phyloP scores from a whole-genome alignment of 2,113 vertebrate species.

The Odocoileus virginianus region DNA sequence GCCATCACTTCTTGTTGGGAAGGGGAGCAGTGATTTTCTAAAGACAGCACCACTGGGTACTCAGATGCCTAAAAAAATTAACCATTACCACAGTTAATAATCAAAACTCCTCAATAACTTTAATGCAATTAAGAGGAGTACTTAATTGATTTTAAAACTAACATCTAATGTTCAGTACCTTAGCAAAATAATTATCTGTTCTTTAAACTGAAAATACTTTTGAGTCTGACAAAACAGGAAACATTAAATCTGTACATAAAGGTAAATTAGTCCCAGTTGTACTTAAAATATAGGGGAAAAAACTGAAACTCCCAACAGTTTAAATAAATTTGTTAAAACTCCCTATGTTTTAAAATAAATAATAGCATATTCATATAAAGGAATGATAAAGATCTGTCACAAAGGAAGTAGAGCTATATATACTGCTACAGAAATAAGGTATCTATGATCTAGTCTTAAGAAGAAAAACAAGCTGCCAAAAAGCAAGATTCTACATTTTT shows the following conservation, averaged over 20 bases:
- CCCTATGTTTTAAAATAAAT: background rate
- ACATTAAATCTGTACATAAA: background rate
- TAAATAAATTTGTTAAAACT: background rate
- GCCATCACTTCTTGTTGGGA: conserved; percentile 89
- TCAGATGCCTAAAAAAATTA: conserved; percentile 82
- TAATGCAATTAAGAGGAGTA: background rate
- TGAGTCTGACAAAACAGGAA: background rate
- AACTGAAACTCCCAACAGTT: background rate
- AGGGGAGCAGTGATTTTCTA: conserved; percentile 91
- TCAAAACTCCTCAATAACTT: background rate
- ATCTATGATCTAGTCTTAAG: background rate
- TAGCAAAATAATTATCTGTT: background rate
- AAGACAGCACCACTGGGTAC: conserved; percentile 89
- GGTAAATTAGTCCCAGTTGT: background rate
- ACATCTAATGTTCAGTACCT: background rate
- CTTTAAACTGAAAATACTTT: conserved; percentile 23
- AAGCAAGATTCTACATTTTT: background rate
- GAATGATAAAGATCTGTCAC: background rate
- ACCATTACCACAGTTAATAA: conserved; percentile 31
- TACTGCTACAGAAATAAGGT: background rate
- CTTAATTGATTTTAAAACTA: background rate
- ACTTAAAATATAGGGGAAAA: background rate
- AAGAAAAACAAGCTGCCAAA: background rate
- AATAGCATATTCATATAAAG: background rate
- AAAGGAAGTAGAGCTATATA: background rate